Evolutionary conservation across 30 jellyfish, hydroid and myxozoan species (phyloP).

Genomic region (Haliclystus octoradiatus): DNA sequence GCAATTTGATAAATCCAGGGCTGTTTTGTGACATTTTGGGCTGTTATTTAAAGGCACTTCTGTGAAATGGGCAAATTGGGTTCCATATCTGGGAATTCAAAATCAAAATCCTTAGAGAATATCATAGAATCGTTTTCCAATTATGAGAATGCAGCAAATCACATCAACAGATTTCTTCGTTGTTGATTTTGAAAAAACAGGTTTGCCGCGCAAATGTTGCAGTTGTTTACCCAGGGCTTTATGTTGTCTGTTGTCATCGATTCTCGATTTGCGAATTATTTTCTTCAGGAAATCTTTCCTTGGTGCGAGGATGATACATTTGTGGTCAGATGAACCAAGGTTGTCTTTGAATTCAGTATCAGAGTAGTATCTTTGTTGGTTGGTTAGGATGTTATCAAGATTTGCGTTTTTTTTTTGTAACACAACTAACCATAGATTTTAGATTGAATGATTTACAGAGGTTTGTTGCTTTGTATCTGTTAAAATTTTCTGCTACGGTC

Average conservation of each 20-base stretch:
- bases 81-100: too few species aligned
- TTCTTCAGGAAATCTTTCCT: background rate
- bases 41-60: too few species aligned
- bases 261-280: background rate
- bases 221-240: too few species aligned
- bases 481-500: background rate
- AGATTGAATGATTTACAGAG: background rate
- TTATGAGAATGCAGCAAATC: too few species aligned
- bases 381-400: background rate
- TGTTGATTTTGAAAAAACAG: too few species aligned
- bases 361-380: background rate
- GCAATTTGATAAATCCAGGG: too few species aligned
- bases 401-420: background rate
- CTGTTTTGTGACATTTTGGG: too few species aligned
- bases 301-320: background rate
- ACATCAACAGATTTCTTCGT: too few species aligned
- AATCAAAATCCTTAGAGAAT: too few species aligned
- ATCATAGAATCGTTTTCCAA: too few species aligned
- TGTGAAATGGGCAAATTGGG: too few species aligned
- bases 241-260: background rate
- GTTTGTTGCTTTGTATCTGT: background rate
- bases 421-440: background rate
- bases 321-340: background rate
- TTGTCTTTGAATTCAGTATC: background rate
- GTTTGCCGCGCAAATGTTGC: too few species aligned